Evolutionary conservation across 64 coral and sea anemone genomes (phyloP).

Genomic region (Dendronephthya gigantea): DNA sequence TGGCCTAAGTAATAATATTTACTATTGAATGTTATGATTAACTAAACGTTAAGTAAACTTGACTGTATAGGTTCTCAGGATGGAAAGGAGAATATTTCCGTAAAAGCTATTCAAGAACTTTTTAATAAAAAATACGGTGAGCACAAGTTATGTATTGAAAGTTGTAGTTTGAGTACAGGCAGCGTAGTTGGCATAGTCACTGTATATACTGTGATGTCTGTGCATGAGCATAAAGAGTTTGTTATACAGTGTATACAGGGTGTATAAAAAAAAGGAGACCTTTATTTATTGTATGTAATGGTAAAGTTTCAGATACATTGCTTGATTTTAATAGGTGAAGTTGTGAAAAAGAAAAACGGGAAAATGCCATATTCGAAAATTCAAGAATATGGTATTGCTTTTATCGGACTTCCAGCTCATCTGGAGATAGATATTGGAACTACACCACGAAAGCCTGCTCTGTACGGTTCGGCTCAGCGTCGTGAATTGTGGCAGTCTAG

Average conservation of each 20-base stretch:
- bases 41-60: no score
- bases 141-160: neutral
- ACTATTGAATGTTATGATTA: no score
- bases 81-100: neutral
- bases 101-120: neutral
- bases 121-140: conserved; percentile 1
- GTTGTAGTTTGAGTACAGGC: neutral
- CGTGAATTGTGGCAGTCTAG: conserved; percentile 21
- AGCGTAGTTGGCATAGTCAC: neutral
- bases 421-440: neutral
- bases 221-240: neutral
- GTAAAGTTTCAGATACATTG: neutral
- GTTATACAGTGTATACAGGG: no score
- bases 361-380: conserved; percentile 25
- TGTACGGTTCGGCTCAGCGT: conserved; percentile 19
- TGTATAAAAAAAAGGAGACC: no score
- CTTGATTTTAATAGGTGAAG: neutral
- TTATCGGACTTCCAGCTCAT: neutral
- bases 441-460: conserved; percentile 2
- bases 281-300: neutral
- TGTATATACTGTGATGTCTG: neutral
- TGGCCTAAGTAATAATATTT: no score
- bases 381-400: conserved; percentile 13
- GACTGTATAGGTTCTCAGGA: neutral
- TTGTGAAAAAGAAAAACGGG: neutral